Evolutionary conservation across 2,797 vertebrate species (phyloP).

Genomic region (Acanthurus lineatus): DNA sequence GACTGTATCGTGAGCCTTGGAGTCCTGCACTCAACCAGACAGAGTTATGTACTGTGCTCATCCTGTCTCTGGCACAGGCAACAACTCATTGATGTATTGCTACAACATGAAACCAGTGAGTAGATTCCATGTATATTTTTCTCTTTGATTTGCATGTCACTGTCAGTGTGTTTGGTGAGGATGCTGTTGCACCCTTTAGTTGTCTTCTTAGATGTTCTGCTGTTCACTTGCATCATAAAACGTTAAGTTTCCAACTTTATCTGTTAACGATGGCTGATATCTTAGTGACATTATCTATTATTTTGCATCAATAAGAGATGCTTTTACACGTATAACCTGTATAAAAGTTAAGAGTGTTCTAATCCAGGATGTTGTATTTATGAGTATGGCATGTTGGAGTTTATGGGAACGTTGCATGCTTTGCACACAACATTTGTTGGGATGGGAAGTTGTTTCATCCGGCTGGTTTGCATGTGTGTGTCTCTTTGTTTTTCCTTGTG

Average conservation of each 20-base stretch:
- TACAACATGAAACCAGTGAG: conserved; percentile 97
- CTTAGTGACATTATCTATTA: neutral
- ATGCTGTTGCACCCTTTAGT: conserved; percentile 26
- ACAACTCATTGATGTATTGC: conserved; percentile 94
- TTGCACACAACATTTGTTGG: conserved; percentile 21
- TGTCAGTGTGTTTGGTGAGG: conserved; percentile 30
- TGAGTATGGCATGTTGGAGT: neutral
- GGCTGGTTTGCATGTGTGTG: conserved; percentile 19
- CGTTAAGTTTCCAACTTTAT: neutral
- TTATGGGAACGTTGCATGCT: neutral
- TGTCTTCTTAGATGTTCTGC: conserved; percentile 24
- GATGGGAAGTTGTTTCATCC: conserved; percentile 3
- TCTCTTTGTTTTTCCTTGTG: no score
- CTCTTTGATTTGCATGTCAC: neutral
- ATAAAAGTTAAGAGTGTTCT: conserved; percentile 26
- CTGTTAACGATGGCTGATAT: conserved; percentile 8
- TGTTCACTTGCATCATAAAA: conserved; percentile 20
- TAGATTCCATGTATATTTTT: conserved; percentile 36
- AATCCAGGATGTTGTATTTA: neutral
- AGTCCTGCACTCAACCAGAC: conserved; percentile 62
- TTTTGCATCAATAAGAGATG: conserved; percentile 1
- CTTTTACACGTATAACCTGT: conserved; percentile 9
- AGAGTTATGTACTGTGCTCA: conserved; percentile 95
- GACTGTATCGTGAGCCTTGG: conserved; percentile 72
- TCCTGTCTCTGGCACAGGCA: conserved; percentile 90